phyloP scores from a whole-genome alignment of 2,113 vertebrate species.

The Corythornis cristatus region DNA sequence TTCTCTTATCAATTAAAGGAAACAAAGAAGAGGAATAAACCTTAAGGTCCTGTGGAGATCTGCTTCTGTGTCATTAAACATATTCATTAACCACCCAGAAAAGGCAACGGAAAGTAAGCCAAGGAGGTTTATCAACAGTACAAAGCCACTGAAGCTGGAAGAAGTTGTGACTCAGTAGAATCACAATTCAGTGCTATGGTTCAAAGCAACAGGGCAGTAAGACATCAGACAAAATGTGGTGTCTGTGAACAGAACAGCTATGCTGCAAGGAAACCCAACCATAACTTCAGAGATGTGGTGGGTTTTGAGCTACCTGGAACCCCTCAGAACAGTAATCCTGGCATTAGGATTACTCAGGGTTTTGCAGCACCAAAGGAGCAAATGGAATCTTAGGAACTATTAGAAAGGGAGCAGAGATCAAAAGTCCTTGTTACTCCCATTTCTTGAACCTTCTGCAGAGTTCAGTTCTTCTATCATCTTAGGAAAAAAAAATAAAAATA shows the following conservation, averaged over 20 bases:
- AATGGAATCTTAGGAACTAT: neutral
- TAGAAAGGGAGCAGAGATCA: neutral
- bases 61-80: neutral
- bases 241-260: neutral
- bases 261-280: neutral
- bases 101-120: neutral
- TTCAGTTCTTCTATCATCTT: neutral
- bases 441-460: neutral
- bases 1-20: neutral
- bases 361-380: neutral
- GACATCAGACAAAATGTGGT: neutral
- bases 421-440: neutral
- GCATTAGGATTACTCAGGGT: neutral
- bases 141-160: neutral
- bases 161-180: neutral
- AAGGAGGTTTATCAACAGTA: neutral
- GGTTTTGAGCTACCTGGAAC: neutral
- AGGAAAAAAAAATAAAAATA: accelerated
- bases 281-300: neutral
- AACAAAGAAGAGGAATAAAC: neutral
- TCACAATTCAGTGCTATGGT: neutral
- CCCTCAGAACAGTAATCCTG: neutral
- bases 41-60: neutral
- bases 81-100: neutral
- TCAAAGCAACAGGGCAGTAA: neutral